Evolutionary conservation across 2,113 vertebrate genomes (phyloP), one percentile per base, ranked within the genome.

Genomic region (Cairina moschata): DNA sequence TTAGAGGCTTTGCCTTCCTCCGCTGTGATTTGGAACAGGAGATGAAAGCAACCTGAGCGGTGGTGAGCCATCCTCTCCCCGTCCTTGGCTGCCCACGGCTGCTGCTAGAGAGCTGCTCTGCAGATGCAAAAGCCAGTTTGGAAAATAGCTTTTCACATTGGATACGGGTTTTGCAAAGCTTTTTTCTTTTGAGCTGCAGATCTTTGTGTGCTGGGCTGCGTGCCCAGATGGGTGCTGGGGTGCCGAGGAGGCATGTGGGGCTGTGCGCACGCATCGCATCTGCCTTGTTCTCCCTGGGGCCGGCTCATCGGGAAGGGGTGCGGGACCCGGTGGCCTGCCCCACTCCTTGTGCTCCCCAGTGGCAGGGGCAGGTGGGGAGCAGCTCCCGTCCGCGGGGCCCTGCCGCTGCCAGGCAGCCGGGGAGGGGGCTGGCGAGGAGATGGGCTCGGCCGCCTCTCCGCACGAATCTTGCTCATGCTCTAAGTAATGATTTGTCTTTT

Each of bases 261-360:
- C 50, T 3, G 0, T 38, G 68, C 68, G 46, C 42, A 3, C 1
- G 1, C 21, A 26, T 9, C 22, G 1, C 11, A 0, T 28, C 60
- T 4, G 17, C n/a, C 11, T n/a, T 63, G 17, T 31, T 4, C 66
- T 86, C 29, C 42, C 26, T 4, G n/a, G 54, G 56, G 31, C 56
- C n/a, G 72, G 23, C 20, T 29, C 23, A 18, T 52, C 55, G 7
- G 18, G 2, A 13, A 60, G 42, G 29, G 17, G 10, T 9, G 26
- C 11, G 8, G 42, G 55, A 31, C 29, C 56, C 17, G 36, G 17
- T 28, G 0, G 0, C 0, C 1, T 2, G 31, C 59, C 67, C 72
- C 1, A 0, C 18, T 16, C 44, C 21, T 54, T 4, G 1, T 8
- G 4, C 3, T 22, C 1, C 2, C 52, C 2, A 2, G 11, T 77